These are phyloP conservation scores for Lamellibrachia columna DNA, from an alignment of 2,888 invertebrate genomes.

Conservation along the genomic window DNA sequence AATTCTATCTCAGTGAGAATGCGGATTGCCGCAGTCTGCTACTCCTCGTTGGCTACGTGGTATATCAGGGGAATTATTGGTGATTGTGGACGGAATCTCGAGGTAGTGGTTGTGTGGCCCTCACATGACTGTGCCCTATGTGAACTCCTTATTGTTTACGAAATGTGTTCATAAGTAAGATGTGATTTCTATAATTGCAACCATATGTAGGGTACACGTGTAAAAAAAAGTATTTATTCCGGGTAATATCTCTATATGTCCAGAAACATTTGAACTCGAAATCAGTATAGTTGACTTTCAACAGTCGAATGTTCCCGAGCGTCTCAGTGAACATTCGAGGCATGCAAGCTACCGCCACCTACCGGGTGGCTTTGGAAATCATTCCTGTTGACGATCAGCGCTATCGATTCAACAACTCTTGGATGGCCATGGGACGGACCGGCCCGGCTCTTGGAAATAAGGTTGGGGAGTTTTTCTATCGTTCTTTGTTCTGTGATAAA, in stretches of 20 bases:
- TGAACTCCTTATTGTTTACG: too few species aligned
- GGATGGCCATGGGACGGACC: background rate
- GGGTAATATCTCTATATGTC: background rate
- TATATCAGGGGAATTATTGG: too few species aligned
- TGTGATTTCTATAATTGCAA: too few species aligned
- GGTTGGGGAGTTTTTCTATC: background rate
- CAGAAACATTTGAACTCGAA: background rate
- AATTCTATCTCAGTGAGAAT: too few species aligned
- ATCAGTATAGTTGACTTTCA: background rate
- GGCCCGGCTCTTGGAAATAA: background rate
- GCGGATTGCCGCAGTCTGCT: too few species aligned
- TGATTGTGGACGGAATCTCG: too few species aligned
- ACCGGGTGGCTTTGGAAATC: background rate
- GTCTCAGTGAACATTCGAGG: background rate
- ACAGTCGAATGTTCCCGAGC: background rate
- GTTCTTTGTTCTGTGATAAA: background rate
- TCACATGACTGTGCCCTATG: too few species aligned
- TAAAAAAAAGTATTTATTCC: too few species aligned
- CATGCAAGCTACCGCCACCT: background rate
- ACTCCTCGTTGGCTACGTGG: too few species aligned
- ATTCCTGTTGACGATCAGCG: background rate
- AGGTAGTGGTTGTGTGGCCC: too few species aligned
- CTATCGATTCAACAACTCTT: background rate
- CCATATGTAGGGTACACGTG: too few species aligned
- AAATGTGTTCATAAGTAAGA: too few species aligned